Evolutionary conservation across 1,140 invertebrate genomes (phyloP), one percentile per base, ranked within the genome.

Genomic region (Rhynchophorus ferrugineus): DNA sequence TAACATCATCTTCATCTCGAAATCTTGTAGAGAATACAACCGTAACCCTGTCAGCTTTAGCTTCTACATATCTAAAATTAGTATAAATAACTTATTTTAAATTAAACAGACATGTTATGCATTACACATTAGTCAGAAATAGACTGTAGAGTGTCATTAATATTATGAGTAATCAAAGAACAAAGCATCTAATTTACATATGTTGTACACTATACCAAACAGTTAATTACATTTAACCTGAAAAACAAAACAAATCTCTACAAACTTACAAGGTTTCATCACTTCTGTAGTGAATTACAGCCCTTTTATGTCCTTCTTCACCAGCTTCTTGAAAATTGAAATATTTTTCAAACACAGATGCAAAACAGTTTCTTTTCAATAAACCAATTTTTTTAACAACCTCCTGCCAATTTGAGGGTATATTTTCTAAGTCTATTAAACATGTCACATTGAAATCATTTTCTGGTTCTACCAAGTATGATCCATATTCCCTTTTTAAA

Each of bases 1-100:
- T 84, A 64, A 99, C 86, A 73, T 99, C 97, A 72, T 97, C 93
- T 70, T 96, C 91, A 70, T 98, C 95, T 67, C 94, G 91, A 71
- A 99, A 99, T 65, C 98, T 85, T 58, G 96, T 99, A 60, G 92
- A 97, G 74, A 99, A 99, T 46, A 99, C 95, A 41, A 99, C 96
- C 6, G 96, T 99, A 22, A 99, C 96, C 69, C 96, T 79, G 75
- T 99, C 96, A 59, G 90, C 82, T 74, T 97, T 95, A 21, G 96
- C 95, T 75, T 98, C 93, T 39, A 99, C 91, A 72, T 98, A 98
- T 78, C 94, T 95, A 66, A 53, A 70, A 69, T 45, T 54, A 24
- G 54, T 16, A n/a, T n/a, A n/a, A n/a, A n/a, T n/a, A n/a, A n/a
- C n/a, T n/a, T n/a, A n/a, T n/a, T n/a, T n/a, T n/a, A n/a, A n/a